Base-by-base conservation (phyloP, 2,888 invertebrate genomes). In the Formica aserva region DNA sequence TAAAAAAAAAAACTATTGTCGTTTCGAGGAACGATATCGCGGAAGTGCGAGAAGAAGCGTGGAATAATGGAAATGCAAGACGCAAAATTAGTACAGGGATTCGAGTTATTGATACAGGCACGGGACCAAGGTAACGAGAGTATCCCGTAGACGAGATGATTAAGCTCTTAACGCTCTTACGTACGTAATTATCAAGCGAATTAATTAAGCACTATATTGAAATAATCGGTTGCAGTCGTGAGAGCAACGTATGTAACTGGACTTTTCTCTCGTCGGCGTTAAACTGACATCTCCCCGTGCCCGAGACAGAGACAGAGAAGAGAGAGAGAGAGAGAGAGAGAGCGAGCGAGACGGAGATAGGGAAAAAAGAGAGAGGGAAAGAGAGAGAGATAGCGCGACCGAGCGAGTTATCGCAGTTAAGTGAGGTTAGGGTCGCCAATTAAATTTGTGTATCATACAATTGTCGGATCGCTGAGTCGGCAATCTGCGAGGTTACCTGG, bases 361-460 rank as follows among this genome's bases (percentile, higher is more conserved):
- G 4, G 29, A 41, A 22, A 48, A 15, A 35, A 0, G 32, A 63
- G 18, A 65, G 18, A 13, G 26, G 13, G 32, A 26, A 8, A 18
- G 35, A 63, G 35, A 63, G 18, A n/a, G 2, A 65, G 48, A 52
- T 5, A 35, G 35, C 22, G 75, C n/a, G 52, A 57, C 22, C n/a
- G 32, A 45, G 35, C 22, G 69, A 69, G 22, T 29, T 57, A 60
- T 71, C 60, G 60, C 57, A 22, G 52, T 66, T 66, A 89, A 90
- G 80, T 85, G 91, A 94, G 94, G 94, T 94, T 94, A 94, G 92
- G 92, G 91, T 92, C 92, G 91, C 91, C 91, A 92, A 94, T 92
- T 90, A 92, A 71, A 94, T 94, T 89, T 69, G 32, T 65, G 71
- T 77, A 85, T 86, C 85, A 78, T 66, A 85, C 83, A 86, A 86